These are phyloP conservation scores for Spodoptera litura DNA, from an alignment of 1,140 invertebrate genomes.

Conservation along the genomic window DNA sequence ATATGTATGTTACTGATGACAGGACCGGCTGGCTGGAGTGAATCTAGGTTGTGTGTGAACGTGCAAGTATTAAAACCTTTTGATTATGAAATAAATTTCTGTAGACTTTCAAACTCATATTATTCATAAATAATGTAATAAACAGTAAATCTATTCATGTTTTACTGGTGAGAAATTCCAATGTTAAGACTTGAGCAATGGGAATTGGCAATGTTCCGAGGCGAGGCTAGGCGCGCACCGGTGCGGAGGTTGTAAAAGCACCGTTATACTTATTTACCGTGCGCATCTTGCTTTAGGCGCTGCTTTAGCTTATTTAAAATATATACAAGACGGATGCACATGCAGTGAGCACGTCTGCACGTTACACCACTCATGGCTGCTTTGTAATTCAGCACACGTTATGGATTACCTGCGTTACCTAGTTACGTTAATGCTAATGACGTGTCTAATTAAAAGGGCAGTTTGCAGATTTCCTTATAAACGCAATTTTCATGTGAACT, in stretches of 20 bases:
- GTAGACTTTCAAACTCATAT: constrained; percentile 39
- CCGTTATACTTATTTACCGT: constrained; percentile 84
- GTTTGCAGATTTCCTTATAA: neutral
- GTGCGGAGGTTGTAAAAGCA: constrained; percentile 79
- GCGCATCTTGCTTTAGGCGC: constrained; percentile 80
- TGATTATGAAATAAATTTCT: constrained; percentile 38
- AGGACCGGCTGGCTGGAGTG: neutral
- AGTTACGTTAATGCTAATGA: neutral
- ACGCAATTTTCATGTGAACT: neutral
- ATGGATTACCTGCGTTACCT: neutral
- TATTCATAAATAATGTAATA: constrained; percentile 49
- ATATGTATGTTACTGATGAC: neutral
- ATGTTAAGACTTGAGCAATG: constrained; percentile 80
- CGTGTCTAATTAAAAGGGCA: no score
- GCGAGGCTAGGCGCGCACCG: constrained; percentile 70
- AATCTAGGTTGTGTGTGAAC: constrained; percentile 7
- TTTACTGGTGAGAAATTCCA: constrained; percentile 81
- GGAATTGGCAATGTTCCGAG: constrained; percentile 83
- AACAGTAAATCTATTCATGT: constrained; percentile 69
- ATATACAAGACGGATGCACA: constrained; percentile 54
- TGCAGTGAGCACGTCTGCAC: constrained; percentile 6
- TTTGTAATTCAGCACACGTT: constrained; percentile 7
- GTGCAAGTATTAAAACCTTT: neutral
- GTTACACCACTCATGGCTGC: neutral
- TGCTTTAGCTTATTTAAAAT: constrained; percentile 73